These are phyloP conservation scores for Pempheris klunzingeri DNA, from an alignment of 2,797 vertebrate species.

Conservation along the genomic window DNA sequence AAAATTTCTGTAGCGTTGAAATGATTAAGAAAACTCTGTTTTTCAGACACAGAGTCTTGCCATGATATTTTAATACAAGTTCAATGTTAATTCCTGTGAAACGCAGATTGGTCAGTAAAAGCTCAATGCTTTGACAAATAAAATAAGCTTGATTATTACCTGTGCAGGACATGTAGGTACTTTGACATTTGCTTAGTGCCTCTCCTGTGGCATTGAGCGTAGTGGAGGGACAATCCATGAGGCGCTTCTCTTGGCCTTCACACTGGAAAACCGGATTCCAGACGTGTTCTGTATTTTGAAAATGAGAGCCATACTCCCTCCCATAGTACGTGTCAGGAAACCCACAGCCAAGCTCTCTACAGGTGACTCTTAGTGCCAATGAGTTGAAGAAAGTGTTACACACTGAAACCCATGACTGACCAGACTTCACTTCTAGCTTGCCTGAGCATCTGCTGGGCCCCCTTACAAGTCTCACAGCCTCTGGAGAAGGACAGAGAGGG, in stretches of 20 bases:
- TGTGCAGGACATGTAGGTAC: neutral
- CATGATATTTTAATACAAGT: neutral
- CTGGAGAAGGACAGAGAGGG: conserved; percentile 6
- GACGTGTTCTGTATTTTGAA: neutral
- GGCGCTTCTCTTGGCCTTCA: conserved; percentile 15
- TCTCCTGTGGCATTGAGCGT: neutral
- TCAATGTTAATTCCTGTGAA: neutral
- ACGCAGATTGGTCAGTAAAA: neutral
- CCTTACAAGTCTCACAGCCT: conserved; percentile 6
- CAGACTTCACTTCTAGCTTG: conserved; percentile 15
- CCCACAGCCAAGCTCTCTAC: conserved; percentile 39
- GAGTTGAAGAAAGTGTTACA: neutral
- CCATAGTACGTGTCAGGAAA: neutral
- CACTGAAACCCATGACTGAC: conserved; percentile 17
- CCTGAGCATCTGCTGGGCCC: conserved; percentile 17
- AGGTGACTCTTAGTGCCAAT: conserved; percentile 9
- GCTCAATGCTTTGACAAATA: neutral
- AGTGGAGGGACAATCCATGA: conserved; percentile 7
- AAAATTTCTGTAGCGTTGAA: neutral
- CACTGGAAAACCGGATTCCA: neutral
- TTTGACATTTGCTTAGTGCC: rapidly evolving
- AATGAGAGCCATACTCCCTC: rapidly evolving
- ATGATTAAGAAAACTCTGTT: neutral
- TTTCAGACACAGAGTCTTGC: neutral
- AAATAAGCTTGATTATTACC: conserved; percentile 1